Evolutionary conservation across 2,797 vertebrate genomes (phyloP), one percentile per base, ranked within the genome.

Genomic region (Alosa sapidissima): DNA sequence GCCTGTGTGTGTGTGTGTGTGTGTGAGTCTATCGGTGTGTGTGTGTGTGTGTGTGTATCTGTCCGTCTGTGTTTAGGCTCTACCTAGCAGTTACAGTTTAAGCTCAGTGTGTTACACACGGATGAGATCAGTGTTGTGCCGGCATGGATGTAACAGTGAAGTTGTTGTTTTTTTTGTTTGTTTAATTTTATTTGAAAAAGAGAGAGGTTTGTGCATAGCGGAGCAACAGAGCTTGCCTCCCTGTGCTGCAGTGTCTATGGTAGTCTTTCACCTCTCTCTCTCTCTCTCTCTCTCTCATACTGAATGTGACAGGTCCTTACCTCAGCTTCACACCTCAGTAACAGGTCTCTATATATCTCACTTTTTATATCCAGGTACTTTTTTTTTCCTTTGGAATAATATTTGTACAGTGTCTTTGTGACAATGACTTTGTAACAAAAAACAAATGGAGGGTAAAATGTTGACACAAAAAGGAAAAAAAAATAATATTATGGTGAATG

Each of bases 101-200:
- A 87, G 78, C 82, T 88, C 87, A 83, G 86, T 85, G 84, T 86
- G 83, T 83, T 62, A 86, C 10, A 49, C 88, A 86, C 88, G 21
- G 72, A 83, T 90, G 78, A 87, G 88, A 82, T 89, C 86, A 88
- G 88, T 89, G 72, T 85, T 84, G 82, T 87, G 45, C 19, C 19
- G 16, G 41, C 72, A 78, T 47, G 72, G 72, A 45, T 47, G 72
- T 47, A 72, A 33, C 33, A 13, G 10, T 78, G 47, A 13, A 1
- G 16, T 45, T 41, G 36, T 45, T 78, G 21, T n/a, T 47, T 72
- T 13, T 16, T 11, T 36, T n/a, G 45, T 36, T 41, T 72, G 7
- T 41, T 72, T 13, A 41, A 41, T 5, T 41, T 41, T 72, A 5
- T 62, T 62, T 60, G 8, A n/a, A 41, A 41, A 41, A 60, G 55